Evolutionary conservation across 1,140 invertebrate genomes (phyloP), one percentile per base, ranked within the genome.

Genomic region (Eueides isabella): DNA sequence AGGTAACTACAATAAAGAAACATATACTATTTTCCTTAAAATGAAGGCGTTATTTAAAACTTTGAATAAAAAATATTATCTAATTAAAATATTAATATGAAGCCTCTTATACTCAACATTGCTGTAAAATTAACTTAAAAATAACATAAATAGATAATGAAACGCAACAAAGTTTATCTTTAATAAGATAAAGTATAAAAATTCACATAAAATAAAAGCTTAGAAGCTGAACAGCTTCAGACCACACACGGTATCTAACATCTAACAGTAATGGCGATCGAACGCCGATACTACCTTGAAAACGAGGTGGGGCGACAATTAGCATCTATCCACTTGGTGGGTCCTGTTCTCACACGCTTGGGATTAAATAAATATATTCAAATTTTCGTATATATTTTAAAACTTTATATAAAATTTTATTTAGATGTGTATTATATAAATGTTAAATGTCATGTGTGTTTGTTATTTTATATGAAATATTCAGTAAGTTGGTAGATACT

Each of bases 251-350:
- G 72, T 68, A 78, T 41, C 64, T 76, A 81, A 78, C 76, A 78
- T 41, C 64, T 76, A 81, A 78, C 76, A 75, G 76, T 79, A 77
- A 77, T 75, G 67, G 63, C 71, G 62, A 74, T 76, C 72, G 75
- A 79, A 83, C 78, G 78, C 48, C 26, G 71, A 68, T 77, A 78
- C 19, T 80, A 78, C 65, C 69, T 66, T 61, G 68, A 61, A 77
- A 74, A 73, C 74, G 41, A 76, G 77, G 72, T 78, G 79, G 73
- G 66, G 75, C 73, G 63, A 74, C 67, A 87, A 89, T 89, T 87
- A 89, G 79, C 67, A 79, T 55, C 48, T 55, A 26, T 0, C 23
- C 23, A 14, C 48, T 55, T 12, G 48, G 48, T 55, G 23, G 48
- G 48, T 55, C 48, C 48, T 55, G 48, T 55, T 11, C 44, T 44